Evolutionary conservation across 1,140 invertebrate genomes (phyloP).

Genomic region (Hermatobates lingyangjiaoensis): DNA sequence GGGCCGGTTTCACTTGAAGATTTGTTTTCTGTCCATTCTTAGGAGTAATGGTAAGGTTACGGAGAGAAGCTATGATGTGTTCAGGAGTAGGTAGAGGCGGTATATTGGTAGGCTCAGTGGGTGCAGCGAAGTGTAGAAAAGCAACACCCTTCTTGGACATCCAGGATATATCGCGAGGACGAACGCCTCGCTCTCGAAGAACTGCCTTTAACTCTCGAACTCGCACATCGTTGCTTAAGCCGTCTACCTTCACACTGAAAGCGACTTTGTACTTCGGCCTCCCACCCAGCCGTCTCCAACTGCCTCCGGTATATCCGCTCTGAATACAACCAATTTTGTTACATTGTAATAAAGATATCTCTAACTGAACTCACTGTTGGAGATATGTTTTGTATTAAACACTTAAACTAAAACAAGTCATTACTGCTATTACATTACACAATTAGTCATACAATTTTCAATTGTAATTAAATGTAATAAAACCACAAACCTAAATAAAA

Average conservation of each 20-base stretch:
- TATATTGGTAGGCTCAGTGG: not conserved
- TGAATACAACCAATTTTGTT: too few species aligned
- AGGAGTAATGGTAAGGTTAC: not conserved
- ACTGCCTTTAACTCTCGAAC: conserved; percentile 42
- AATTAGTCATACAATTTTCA: too few species aligned
- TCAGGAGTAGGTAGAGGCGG: not conserved
- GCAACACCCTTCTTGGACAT: conserved; percentile 39
- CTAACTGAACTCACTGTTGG: too few species aligned
- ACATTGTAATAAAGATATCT: too few species aligned
- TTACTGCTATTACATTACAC: too few species aligned
- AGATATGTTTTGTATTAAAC: too few species aligned
- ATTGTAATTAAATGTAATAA: too few species aligned
- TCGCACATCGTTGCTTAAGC: conserved; percentile 33
- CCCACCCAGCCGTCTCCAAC: not conserved
- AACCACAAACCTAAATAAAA: too few species aligned
- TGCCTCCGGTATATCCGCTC: not conserved
- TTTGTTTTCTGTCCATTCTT: not conserved
- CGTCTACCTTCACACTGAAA: conserved; percentile 37
- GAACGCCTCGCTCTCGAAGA: conserved; percentile 38
- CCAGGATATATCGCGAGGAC: conserved; percentile 44
- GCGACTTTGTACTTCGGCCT: conserved; percentile 21
- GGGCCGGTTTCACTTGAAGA: not conserved
- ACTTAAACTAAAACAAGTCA: too few species aligned
- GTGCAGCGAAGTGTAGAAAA: conserved; percentile 41
- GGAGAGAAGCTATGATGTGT: not conserved